phyloP scores from a whole-genome alignment of 1,140 invertebrate species.

The Dendroctonus ponderosae region DNA sequence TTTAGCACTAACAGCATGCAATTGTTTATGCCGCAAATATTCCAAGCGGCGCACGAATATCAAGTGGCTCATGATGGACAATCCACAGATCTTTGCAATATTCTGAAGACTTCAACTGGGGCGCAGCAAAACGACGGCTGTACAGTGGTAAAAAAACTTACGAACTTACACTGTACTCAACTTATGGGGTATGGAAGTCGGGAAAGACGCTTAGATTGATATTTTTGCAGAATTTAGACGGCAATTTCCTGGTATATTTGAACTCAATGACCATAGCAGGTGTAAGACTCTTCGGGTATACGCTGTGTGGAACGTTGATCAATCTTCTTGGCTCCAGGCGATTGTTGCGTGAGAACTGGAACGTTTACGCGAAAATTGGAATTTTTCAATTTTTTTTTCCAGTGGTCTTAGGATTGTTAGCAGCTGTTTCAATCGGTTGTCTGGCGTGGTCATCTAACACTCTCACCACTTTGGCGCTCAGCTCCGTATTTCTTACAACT shows the following conservation, averaged over 20 bases:
- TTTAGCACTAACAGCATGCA: conserved; percentile 28
- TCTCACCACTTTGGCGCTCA: conserved; percentile 21
- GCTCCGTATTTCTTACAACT: conserved; percentile 23
- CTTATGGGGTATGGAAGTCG: too few relatives aligned
- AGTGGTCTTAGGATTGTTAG: conserved; percentile 11
- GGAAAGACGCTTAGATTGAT: too few relatives aligned
- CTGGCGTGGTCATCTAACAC: conserved; percentile 32
- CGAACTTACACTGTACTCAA: too few relatives aligned
- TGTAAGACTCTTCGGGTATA: conserved; percentile 24
- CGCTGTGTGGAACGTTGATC: conserved; percentile 29
- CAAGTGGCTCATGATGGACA: conserved; percentile 29
- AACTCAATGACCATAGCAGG: conserved; percentile 36
- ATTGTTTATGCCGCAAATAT: conserved; percentile 35
- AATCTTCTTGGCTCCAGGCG: conserved; percentile 37
- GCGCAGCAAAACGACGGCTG: conserved; percentile 17
- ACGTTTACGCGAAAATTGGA: not conserved
- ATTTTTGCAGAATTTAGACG: conserved; percentile 36
- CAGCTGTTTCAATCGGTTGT: not conserved
- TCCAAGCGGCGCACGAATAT: conserved; percentile 36
- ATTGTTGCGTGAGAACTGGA: conserved; percentile 27
- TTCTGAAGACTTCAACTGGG: conserved; percentile 28
- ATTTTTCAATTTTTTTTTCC: not conserved
- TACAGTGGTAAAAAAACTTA: conserved; percentile 29
- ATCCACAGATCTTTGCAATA: conserved; percentile 26
- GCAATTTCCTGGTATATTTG: conserved; percentile 37